phyloP scores from a whole-genome alignment of 2,113 vertebrate species.

The Cheirogaleus medius region DNA sequence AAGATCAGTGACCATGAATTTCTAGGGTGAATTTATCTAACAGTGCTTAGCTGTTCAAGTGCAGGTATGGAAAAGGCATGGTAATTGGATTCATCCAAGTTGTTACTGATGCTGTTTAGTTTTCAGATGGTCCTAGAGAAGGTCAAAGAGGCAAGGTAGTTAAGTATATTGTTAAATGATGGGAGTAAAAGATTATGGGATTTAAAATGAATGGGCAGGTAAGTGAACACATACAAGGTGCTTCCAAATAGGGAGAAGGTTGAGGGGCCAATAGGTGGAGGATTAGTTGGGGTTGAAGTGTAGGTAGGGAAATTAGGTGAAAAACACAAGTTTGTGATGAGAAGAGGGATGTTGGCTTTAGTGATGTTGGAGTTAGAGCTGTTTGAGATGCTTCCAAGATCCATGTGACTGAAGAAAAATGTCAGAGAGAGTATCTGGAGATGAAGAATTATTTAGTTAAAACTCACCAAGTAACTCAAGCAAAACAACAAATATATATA shows the following conservation, averaged over 20 bases:
- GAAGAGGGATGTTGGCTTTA: neutral
- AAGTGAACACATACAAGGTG: neutral
- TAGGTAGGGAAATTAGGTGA: neutral
- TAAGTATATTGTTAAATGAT: neutral
- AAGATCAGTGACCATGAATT: neutral
- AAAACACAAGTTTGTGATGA: neutral
- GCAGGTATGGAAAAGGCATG: neutral
- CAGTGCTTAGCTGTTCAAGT: neutral
- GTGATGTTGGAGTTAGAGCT: neutral
- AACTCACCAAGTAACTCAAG: neutral
- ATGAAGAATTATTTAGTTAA: slow-evolving; percentile 18
- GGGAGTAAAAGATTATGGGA: neutral
- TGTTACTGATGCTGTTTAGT: neutral
- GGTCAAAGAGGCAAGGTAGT: neutral
- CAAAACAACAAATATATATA: slow-evolving; percentile 15
- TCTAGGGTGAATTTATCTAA: neutral
- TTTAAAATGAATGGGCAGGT: neutral
- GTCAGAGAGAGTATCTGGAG: neutral
- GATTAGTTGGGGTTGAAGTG: neutral
- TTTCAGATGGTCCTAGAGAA: neutral
- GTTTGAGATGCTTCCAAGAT: neutral
- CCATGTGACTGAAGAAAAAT: neutral
- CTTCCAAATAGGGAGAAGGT: neutral
- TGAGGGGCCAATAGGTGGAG: neutral
- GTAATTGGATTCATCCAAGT: neutral